Percentiles rank a stretch among this genome's conserved stretches.
Conservation (phyloP, 1,140 invertebrate genomes). For the Chelonus insularis region DNA sequence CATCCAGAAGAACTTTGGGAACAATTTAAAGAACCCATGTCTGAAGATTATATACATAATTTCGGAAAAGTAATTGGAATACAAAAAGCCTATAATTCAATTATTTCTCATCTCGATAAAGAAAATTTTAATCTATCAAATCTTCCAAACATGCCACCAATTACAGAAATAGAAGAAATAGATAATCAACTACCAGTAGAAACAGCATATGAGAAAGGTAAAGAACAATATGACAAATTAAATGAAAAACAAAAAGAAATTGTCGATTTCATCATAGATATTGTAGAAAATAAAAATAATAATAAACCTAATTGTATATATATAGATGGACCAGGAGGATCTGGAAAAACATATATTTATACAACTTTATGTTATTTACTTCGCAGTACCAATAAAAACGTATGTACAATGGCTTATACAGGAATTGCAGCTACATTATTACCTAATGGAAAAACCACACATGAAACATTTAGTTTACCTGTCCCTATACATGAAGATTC, state of each 20-base stretch:
- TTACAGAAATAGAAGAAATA: neutral
- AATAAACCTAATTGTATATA: neutral
- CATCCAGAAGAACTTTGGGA: slow-evolving; percentile 1
- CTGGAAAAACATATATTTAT: no score
- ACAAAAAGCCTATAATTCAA: neutral
- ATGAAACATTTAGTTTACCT: neutral
- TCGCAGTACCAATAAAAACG: neutral
- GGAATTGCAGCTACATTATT: neutral
- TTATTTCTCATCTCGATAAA: neutral
- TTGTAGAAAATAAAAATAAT: neutral
- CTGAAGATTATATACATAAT: neutral
- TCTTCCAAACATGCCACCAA: no score
- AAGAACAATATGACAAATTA: neutral
- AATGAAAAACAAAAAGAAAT: neutral
- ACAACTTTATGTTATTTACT: neutral
- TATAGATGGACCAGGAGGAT: no score
- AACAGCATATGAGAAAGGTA: no score
- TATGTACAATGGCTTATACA: no score
- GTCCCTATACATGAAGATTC: neutral
- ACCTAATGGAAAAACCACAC: neutral
- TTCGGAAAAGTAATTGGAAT: neutral
- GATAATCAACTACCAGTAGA: neutral
- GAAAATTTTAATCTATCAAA: no score
- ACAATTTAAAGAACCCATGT: neutral
- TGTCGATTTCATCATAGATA: neutral